Evolutionary conservation across 2,888 invertebrate species (phyloP).

Genomic region (Opisthograptis luteolata): DNA sequence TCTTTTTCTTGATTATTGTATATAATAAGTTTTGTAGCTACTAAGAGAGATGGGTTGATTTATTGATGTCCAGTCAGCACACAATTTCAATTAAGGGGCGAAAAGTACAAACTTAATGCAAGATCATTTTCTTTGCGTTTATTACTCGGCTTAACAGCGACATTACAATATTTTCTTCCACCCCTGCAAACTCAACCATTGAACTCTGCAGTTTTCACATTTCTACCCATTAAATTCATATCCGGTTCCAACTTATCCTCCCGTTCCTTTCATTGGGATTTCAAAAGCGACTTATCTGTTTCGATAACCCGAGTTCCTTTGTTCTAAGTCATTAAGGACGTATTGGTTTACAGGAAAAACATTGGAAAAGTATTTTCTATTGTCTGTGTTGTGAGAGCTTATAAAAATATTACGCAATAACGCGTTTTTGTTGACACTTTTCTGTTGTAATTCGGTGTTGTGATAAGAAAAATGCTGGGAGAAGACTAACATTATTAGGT

Average conservation of each 20-base stretch:
- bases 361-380: constrained; percentile 19
- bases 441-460: neutral
- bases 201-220: constrained; percentile 13
- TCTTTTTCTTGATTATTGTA: too few species aligned
- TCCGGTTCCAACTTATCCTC: constrained; percentile 26
- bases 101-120: too few species aligned
- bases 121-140: too few species aligned
- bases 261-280: constrained; percentile 25
- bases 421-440: constrained; percentile 1
- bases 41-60: too few species aligned
- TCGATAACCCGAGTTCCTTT: constrained; percentile 26
- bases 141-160: too few species aligned
- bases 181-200: neutral
- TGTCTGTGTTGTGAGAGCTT: constrained; percentile 12
- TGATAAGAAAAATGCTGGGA: too few species aligned
- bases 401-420: constrained; percentile 12
- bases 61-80: too few species aligned
- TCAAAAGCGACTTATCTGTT: constrained; percentile 30
- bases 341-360: constrained; percentile 30
- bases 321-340: constrained; percentile 24
- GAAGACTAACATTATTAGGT: too few species aligned
- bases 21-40: too few species aligned
- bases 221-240: constrained; percentile 29
- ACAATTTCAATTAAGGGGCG: too few species aligned
- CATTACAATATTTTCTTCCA: neutral